These are phyloP conservation scores for Drosophila incognita DNA, from an alignment of 2,888 invertebrate species.

Conservation along the genomic window DNA sequence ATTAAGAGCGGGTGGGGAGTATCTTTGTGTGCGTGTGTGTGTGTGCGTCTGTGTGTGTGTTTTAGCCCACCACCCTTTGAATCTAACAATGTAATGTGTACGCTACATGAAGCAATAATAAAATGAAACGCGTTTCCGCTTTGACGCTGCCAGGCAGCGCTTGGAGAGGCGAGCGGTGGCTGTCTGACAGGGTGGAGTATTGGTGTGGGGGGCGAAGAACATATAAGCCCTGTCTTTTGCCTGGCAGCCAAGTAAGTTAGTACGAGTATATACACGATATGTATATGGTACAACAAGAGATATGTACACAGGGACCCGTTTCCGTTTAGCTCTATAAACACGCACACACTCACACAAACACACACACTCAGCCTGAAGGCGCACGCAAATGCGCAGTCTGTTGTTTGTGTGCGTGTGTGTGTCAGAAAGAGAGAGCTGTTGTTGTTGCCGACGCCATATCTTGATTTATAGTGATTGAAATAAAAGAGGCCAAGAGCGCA, in stretches of 20 bases:
- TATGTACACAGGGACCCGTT: slow-evolving; percentile 62
- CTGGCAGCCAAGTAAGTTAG: slow-evolving; percentile 52
- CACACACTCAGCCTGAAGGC: slow-evolving; percentile 42
- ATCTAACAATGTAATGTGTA: slow-evolving; percentile 74
- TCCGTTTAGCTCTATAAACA: slow-evolving; percentile 61
- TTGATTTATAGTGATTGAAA: slow-evolving; percentile 82
- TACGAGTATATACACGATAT: slow-evolving; percentile 44
- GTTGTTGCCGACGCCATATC: slow-evolving; percentile 66
- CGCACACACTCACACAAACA: slow-evolving; percentile 26
- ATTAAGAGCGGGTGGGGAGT: background rate
- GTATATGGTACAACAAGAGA: slow-evolving; percentile 47
- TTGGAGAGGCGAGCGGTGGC: background rate
- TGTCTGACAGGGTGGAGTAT: background rate
- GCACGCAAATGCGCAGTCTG: slow-evolving; percentile 72
- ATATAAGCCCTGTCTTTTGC: slow-evolving; percentile 59
- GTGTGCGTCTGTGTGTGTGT: background rate
- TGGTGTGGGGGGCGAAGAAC: slow-evolving; percentile 19
- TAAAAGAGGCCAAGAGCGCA: slow-evolving; percentile 80
- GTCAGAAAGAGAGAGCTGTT: slow-evolving; percentile 16
- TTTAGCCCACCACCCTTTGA: slow-evolving; percentile 8
- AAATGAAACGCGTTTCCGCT: slow-evolving; percentile 79
- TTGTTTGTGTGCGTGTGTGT: slow-evolving; percentile 29
- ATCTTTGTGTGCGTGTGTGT: background rate
- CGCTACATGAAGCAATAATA: slow-evolving; percentile 79
- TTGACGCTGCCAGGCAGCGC: slow-evolving; percentile 49